These are phyloP conservation scores for Dicerorhinus sumatrensis DNA, from an alignment of 2,113 vertebrate species.

Conservation along the genomic window DNA sequence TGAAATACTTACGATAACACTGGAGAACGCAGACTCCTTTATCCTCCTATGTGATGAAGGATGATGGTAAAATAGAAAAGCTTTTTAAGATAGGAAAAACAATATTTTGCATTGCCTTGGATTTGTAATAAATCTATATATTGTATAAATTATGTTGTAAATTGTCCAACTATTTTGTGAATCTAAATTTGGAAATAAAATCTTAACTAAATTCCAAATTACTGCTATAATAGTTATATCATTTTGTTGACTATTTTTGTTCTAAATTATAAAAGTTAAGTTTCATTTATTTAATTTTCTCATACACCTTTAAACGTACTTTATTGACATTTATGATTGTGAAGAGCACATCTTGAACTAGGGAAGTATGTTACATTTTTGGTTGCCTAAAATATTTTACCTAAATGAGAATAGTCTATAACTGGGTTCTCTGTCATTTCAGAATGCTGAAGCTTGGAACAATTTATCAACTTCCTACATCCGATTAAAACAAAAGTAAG, in stretches of 20 bases:
- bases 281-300: slow-evolving; percentile 35
- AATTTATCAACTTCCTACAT: slow-evolving; percentile 98
- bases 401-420: slow-evolving; percentile 38
- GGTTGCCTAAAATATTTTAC: slow-evolving; percentile 2
- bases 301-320: neutral
- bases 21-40: neutral
- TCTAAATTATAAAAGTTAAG: slow-evolving; percentile 13
- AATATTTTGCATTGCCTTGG: neutral
- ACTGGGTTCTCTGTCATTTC: slow-evolving; percentile 75
- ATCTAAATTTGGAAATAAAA: slow-evolving; percentile 54
- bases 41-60: neutral
- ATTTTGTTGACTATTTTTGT: neutral
- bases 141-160: neutral
- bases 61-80: neutral
- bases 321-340: slow-evolving; percentile 19
- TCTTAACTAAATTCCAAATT: slow-evolving; percentile 21
- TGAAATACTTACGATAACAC: neutral
- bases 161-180: slow-evolving; percentile 4
- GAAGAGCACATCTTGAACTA: neutral
- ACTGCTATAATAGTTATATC: neutral
- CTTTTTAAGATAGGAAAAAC: neutral
- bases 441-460: slow-evolving; percentile 99
- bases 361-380: slow-evolving; percentile 42
- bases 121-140: neutral
- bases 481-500: slow-evolving; percentile 96